Percentiles rank a stretch among this genome's conserved stretches.
phyloP scores from a whole-genome alignment of 2,113 vertebrate genomes.

The Trochalopteron elliotii region DNA sequence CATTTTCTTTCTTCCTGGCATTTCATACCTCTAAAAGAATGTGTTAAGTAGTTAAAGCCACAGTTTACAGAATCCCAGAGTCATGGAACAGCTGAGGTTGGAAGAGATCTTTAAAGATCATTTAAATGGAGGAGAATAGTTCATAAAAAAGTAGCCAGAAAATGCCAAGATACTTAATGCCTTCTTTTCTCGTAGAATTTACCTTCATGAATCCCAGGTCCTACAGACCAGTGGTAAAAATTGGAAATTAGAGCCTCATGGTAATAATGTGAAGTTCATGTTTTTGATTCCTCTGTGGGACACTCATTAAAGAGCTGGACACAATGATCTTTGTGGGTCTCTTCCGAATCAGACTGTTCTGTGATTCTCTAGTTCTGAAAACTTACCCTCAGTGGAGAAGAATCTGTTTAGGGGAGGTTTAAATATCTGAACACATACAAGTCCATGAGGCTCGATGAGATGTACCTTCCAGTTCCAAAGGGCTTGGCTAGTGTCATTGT shows the following conservation, averaged over 20 bases:
- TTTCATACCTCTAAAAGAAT: not conserved
- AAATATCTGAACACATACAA: not conserved
- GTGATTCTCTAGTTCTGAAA: not conserved
- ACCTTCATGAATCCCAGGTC: not conserved
- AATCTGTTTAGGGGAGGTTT: fast-evolving
- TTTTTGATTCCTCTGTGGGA: not conserved
- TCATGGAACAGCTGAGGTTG: not conserved
- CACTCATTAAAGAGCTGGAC: not conserved
- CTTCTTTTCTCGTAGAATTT: not conserved
- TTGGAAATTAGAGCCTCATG: not conserved
- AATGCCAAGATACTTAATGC: not conserved
- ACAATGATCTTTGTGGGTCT: not conserved
- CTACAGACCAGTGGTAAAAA: not conserved
- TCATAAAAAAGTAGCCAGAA: not conserved
- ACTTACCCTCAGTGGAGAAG: not conserved
- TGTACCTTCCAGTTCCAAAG: not conserved
- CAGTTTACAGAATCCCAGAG: not conserved
- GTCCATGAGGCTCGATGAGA: not conserved
- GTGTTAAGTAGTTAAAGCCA: not conserved
- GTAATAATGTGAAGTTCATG: not conserved
- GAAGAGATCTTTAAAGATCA: not conserved
- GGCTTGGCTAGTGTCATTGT: not conserved
- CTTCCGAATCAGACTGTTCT: not conserved
- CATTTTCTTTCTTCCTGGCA: not conserved
- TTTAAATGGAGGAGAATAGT: not conserved